Evolutionary conservation across 2,113 vertebrate genomes (phyloP).

Genomic region (Tragelaphus scriptus): DNA sequence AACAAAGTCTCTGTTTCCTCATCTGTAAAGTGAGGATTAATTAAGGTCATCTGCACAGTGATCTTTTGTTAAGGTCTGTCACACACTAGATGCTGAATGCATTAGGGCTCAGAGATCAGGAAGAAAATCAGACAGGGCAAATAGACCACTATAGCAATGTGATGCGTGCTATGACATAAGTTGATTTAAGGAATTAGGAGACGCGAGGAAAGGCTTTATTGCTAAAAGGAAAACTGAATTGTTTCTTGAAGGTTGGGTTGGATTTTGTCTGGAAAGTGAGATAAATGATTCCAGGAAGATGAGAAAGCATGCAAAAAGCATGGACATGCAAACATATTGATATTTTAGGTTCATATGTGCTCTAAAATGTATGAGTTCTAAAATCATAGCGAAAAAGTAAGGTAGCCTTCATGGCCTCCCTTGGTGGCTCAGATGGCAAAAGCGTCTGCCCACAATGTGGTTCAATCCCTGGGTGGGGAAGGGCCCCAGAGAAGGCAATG

Average conservation of each 20-base stretch:
- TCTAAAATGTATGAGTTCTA: neutral
- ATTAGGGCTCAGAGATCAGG: neutral
- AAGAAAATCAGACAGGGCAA: neutral
- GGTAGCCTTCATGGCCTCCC: neutral
- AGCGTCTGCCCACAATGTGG: neutral
- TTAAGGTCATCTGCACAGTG: neutral
- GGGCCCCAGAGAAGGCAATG: neutral
- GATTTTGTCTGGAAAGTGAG: neutral
- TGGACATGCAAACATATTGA: neutral
- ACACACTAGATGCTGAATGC: neutral
- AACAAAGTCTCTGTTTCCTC: neutral
- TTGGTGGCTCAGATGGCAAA: neutral
- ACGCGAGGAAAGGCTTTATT: neutral
- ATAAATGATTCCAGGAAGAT: neutral
- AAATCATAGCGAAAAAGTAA: neutral
- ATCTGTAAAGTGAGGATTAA: neutral
- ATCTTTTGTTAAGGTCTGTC: neutral
- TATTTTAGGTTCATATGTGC: neutral
- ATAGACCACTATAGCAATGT: neutral
- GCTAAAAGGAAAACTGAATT: neutral
- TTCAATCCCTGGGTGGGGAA: neutral
- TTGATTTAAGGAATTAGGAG: neutral
- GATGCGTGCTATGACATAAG: neutral
- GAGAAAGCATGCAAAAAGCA: neutral
- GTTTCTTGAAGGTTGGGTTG: neutral